Conservation (phyloP, 2,113 vertebrate species). For the Zosterops lateralis region DNA sequence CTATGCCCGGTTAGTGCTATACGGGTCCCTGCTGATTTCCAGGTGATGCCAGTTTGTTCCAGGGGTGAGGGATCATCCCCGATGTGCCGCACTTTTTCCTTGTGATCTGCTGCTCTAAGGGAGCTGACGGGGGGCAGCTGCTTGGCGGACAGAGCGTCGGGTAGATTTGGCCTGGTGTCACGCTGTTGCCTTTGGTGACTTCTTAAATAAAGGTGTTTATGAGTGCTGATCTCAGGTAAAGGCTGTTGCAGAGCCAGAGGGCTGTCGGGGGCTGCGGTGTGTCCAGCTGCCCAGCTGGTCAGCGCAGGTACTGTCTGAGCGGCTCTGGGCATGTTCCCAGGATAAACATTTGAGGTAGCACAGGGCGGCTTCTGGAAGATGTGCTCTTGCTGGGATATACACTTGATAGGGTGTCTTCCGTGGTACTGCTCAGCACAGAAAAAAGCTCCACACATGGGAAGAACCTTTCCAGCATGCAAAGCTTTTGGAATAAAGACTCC, state of each 20-base stretch:
- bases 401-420: not conserved
- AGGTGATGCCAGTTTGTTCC: fast-evolving
- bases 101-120: fast-evolving
- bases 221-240: not conserved
- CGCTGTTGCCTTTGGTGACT: not conserved
- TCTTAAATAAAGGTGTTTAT: not conserved
- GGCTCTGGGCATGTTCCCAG: not conserved
- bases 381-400: not conserved
- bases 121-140: not conserved
- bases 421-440: not conserved
- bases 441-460: not conserved
- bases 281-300: not conserved
- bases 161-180: not conserved
- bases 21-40: not conserved
- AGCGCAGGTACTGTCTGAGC: not conserved
- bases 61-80: too few relatives aligned
- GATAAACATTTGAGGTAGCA: not conserved
- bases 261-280: not conserved
- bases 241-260: not conserved
- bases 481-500: not conserved
- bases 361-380: not conserved
- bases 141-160: fast-evolving
- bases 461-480: not conserved
- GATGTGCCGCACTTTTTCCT: not conserved
- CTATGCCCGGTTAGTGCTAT: too few relatives aligned